Evolutionary conservation across 2,888 invertebrate species (phyloP), one percentile per base, ranked within the genome.

Genomic region (Cacoxenus indagator): DNA sequence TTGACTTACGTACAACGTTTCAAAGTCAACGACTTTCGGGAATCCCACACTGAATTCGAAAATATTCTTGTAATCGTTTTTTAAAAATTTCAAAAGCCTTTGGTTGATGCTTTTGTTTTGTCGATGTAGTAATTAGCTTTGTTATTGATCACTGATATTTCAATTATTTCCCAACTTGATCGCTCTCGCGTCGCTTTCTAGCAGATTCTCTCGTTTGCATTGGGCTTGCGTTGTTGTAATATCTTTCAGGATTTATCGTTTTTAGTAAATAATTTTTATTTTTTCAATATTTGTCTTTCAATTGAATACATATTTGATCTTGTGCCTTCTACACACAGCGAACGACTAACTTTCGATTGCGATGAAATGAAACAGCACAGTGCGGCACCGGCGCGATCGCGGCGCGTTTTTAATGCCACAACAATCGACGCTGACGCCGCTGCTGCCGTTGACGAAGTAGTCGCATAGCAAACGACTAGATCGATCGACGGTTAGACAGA

Each of bases 291-390:
- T 48, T 48, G 17, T 51, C 5, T 19, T 2, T 17, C 71, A 78
- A 68, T 70, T 74, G 69, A 65, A 45, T 51, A 43, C 51, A 17
- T 46, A 22, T 69, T 69, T 80, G 76, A 82, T 79, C 82, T 80
- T 74, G 68, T 70, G 73, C 73, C 78, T 78, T 70, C 74, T 73
- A 78, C 77, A 71, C 69, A 74, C 80, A 64, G 70, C 75, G 73
- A 74, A 67, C 81, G 72, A 80, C 80, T 80, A 78, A 82, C 80
- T 82, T 80, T 79, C 79, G 82, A 80, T 80, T 80, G 78, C 82
- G 82, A 26, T 27, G 5, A 29, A 57, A 27, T 48, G 19, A 48
- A 48, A 6, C 48, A 19, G 48, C 8, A 48, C 46, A 17, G 14
- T n/a, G 14, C n/a, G 48, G 48, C 48, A 29, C 57, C 48, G 17